Evolutionary conservation across 2,797 vertebrate species (phyloP), one percentile per base, ranked within the genome.

Genomic region (Eulemur mongoz): DNA sequence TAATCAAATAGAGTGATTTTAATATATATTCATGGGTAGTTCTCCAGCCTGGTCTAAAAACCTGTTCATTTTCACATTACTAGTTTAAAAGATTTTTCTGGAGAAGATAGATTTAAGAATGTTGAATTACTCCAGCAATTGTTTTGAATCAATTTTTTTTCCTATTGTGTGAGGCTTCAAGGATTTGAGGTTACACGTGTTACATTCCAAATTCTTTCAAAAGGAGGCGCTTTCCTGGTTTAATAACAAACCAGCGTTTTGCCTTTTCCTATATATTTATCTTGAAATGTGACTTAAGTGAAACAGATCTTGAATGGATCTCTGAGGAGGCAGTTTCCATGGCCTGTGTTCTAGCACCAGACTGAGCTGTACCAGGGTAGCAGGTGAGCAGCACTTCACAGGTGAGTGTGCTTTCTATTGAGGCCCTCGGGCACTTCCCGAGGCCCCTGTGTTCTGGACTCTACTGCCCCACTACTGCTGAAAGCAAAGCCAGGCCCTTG

Each of bases 1-100:
- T 96, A 97, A 96, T 97, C 82, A 94, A 92, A 94, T 61, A 91
- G 93, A 97, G 79, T 63, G 50, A 85, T 91, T 97, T 97, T 96
- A 97, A 96, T 96, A 92, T 96, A 83, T 97, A 96, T 97, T 95
- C 96, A 97, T 63, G 80, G 90, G 48, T 69, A 95, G 4, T 76
- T 80, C 85, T 96, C 90, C 81, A 96, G 81, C 65, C 91, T 93
- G 50, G 59, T 67, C 81, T 96, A 78, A 83, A 84, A 97, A 79
- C 87, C 52, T 89, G 27, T 86, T 94, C 59, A 50, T 91, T 97
- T 97, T 88, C 93, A 91, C 75, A 35, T 96, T 96, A 96, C 90
- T 95, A 94, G 96, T 97, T 95, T 93, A 95, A 96, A 91, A 94
- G 40, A 38, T 67, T 95, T 96, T 97, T 96, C 91, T 96, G 63